Evolutionary conservation across 2,888 invertebrate species (phyloP), one percentile per base, ranked within the genome.

Genomic region (Mechanitis messenoides): DNA sequence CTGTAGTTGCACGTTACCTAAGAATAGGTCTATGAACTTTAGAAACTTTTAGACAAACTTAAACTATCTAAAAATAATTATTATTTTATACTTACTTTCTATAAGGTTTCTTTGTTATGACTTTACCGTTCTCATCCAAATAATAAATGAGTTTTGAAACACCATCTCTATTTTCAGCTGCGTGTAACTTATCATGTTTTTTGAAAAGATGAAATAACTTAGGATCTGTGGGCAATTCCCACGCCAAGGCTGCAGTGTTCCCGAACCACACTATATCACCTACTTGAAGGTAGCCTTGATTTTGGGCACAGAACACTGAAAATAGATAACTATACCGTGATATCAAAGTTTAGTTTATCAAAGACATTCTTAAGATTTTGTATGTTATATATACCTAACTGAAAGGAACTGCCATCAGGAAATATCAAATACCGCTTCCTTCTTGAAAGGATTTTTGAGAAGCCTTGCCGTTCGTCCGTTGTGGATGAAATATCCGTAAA

Each of bases 161-260:
- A 45, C 85, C 85, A 12, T 76, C 72, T 54, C 86, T 77, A 50
- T 71, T 74, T 46, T 84, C 56, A 5, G 66, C 66, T n/a, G 60
- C 53, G 5, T 61, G 45, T 4, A 63, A 53, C 53, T 80, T 83
- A 2, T 76, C 68, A 7, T 76, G 67, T 1, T 80, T 75, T 60
- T 74, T 84, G 31, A 86, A 73, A 35, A 77, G 68, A 3, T 76
- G 66, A 47, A 84, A 84, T 0, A 78, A 46, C 2, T 76, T 68
- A 0, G 87, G 92, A 63, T 93, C 92, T 33, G 93, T 91, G 0
- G 95, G 95, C 53, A 95, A 80, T 72, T 94, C 93, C 93, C 94
- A 95, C 1, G 95, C 95, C 70, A 95, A 81, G 1, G 95, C 95
- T 0, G 95, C 94, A 0, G 95, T 95, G 53, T 92, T 90, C 0